These are phyloP conservation scores for Rhineura floridana DNA, from an alignment of 2,113 vertebrate genomes.

Conservation along the genomic window DNA sequence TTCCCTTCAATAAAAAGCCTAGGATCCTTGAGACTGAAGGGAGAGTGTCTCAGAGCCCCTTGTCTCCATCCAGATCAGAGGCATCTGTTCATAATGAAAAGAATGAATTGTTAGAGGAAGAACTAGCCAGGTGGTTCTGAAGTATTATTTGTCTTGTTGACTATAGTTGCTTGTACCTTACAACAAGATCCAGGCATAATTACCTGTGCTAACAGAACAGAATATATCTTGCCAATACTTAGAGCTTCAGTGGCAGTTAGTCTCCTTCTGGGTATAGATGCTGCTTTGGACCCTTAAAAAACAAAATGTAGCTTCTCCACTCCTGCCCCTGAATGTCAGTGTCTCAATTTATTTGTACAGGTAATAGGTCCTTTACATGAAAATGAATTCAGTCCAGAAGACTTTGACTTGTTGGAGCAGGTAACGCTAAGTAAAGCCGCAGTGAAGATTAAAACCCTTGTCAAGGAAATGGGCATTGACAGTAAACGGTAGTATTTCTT, in stretches of 20 bases:
- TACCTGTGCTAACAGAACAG: neutral
- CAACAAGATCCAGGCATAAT: neutral
- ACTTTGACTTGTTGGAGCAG: conserved; percentile 92
- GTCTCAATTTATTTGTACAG: conserved; percentile 68
- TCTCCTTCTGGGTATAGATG: neutral
- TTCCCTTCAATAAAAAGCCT: neutral
- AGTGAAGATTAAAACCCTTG: conserved; percentile 85
- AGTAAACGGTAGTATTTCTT: conserved; percentile 71
- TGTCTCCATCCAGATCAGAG: neutral
- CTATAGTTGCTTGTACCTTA: too few relatives aligned
- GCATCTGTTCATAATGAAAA: neutral
- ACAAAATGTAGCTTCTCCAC: neutral
- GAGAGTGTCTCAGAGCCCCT: neutral
- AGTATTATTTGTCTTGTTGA: neutral
- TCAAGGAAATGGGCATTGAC: conserved; percentile 84
- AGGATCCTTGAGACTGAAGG: too few relatives aligned
- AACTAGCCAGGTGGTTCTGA: neutral
- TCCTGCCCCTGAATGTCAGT: neutral
- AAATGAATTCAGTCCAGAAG: conserved; percentile 84
- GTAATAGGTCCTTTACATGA: conserved; percentile 84
- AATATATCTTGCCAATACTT: neutral
- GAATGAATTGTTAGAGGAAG: neutral
- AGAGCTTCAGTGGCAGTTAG: neutral
- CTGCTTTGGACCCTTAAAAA: neutral
- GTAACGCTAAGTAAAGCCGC: conserved; percentile 83